Evolutionary conservation across 1,140 invertebrate genomes (phyloP).

Genomic region (Eubasilissa regina): DNA sequence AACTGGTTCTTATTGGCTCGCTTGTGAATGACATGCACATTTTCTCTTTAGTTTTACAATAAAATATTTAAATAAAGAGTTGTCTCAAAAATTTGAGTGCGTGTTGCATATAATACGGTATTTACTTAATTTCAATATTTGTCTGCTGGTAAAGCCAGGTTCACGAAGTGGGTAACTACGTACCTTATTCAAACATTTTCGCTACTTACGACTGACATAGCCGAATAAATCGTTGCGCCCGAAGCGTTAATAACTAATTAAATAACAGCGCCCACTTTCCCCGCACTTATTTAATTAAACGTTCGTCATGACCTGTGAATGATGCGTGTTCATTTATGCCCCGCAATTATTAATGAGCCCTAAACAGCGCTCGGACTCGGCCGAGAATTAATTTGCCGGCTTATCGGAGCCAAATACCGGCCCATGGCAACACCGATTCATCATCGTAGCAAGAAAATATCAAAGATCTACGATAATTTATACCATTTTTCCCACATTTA

Average conservation of each 20-base stretch:
- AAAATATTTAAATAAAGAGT: no score
- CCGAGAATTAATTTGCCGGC: slow-evolving; percentile 17
- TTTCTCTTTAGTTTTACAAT: no score
- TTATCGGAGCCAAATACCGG: slow-evolving; percentile 23
- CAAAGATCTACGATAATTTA: slow-evolving; percentile 33
- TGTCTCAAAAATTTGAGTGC: no score
- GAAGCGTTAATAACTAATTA: slow-evolving; percentile 8
- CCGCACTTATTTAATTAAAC: slow-evolving; percentile 17
- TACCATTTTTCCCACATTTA: not conserved
- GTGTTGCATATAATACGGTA: no score
- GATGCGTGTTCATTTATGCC: slow-evolving; percentile 23
- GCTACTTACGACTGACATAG: not conserved
- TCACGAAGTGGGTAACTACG: no score
- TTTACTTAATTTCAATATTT: no score
- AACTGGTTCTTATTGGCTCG: no score
- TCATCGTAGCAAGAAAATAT: slow-evolving; percentile 33
- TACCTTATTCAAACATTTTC: no score
- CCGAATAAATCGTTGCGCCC: slow-evolving; percentile 3
- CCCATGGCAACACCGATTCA: slow-evolving; percentile 26
- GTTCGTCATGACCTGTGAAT: not conserved
- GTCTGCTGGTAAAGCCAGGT: no score
- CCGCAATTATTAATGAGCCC: slow-evolving; percentile 26
- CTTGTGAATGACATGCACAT: no score
- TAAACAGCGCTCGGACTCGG: not conserved
- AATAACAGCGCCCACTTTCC: not conserved